These are phyloP conservation scores for Scaptomyza graminum DNA, from an alignment of 1,140 invertebrate genomes.

Conservation along the genomic window DNA sequence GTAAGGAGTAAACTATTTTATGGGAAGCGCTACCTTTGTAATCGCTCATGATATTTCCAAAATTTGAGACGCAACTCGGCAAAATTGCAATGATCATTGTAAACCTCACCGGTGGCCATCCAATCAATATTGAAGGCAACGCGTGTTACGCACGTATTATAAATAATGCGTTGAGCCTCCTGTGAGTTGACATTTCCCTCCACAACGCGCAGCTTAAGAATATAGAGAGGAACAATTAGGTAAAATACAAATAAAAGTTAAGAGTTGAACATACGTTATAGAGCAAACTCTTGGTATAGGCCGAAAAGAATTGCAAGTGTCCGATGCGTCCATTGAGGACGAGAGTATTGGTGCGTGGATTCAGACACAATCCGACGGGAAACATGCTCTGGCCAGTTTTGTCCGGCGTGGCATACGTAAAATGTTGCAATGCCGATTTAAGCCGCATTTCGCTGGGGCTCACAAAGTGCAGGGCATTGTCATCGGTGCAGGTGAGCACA, in stretches of 20 bases:
- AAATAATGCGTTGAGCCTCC: slow-evolving; percentile 86
- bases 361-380: slow-evolving; percentile 87
- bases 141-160: slow-evolving; percentile 89
- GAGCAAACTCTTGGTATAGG: slow-evolving; percentile 87
- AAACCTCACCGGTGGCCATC: slow-evolving; percentile 91
- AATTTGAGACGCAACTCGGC: slow-evolving; percentile 91
- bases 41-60: slow-evolving; percentile 88
- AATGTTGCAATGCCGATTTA: slow-evolving; percentile 87
- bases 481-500: slow-evolving; percentile 88
- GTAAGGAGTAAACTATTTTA: too few relatives aligned
- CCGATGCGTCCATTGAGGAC: slow-evolving; percentile 91
- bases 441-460: slow-evolving; percentile 85
- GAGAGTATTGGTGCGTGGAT: slow-evolving; percentile 88
- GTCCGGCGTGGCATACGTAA: slow-evolving; percentile 86
- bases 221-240: background rate
- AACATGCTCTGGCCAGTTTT: slow-evolving; percentile 83
- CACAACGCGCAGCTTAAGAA: slow-evolving; percentile 89
- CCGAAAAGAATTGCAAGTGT: slow-evolving; percentile 92
- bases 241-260: background rate
- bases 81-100: slow-evolving; percentile 86
- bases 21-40: slow-evolving; percentile 86
- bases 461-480: slow-evolving; percentile 91
- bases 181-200: slow-evolving; percentile 89
- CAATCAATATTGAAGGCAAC: slow-evolving; percentile 89
- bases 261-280: slow-evolving; percentile 88